Evolutionary conservation across 2,797 vertebrate genomes (phyloP).

Genomic region (Molossus molossus): DNA sequence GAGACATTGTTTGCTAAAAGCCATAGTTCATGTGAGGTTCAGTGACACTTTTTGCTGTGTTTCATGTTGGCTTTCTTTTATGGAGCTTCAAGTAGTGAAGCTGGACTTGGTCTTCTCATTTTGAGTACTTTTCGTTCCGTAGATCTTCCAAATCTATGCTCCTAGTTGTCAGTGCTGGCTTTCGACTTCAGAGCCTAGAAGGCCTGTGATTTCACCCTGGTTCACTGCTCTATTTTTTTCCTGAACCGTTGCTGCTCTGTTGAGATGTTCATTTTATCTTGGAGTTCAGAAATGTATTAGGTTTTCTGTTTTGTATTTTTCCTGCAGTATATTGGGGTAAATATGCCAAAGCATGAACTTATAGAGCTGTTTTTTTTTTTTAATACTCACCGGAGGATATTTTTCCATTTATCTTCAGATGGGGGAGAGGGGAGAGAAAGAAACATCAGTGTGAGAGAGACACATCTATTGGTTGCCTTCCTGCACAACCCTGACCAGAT

Average conservation of each 20-base stretch:
- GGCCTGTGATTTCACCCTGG: not conserved
- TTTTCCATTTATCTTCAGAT: too few relatives aligned
- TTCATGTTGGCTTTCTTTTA: not conserved
- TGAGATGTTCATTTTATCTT: not conserved
- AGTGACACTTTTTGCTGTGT: not conserved
- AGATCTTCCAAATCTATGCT: not conserved
- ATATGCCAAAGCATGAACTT: not conserved
- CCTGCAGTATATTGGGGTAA: not conserved
- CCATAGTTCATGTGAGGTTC: not conserved
- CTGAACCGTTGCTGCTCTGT: not conserved
- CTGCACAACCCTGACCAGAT: too few relatives aligned
- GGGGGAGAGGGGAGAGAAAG: too few relatives aligned
- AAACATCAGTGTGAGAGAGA: too few relatives aligned
- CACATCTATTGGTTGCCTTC: too few relatives aligned
- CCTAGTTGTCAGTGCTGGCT: not conserved
- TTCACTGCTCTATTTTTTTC: not conserved
- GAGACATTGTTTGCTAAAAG: not conserved
- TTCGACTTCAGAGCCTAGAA: not conserved
- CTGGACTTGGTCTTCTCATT: not conserved
- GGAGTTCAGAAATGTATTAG: not conserved
- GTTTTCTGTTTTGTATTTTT: not conserved
- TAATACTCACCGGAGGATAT: too few relatives aligned
- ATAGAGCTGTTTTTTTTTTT: not conserved
- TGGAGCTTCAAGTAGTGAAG: not conserved
- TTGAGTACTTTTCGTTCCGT: not conserved